Base-by-base conservation (phyloP, 1,140 invertebrate genomes). In the Drosophila santomea region DNA sequence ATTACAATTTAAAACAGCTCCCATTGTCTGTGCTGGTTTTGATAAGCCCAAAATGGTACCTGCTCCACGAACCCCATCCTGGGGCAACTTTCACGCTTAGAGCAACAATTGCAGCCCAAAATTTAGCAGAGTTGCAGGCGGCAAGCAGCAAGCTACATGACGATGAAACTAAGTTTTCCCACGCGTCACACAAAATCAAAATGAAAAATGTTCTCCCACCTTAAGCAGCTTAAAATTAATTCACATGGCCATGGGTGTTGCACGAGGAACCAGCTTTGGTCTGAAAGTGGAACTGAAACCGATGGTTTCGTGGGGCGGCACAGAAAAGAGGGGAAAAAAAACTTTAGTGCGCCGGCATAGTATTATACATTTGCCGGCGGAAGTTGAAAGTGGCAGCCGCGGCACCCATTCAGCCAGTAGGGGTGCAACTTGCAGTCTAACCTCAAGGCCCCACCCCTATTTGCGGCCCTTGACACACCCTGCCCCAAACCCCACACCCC, bases 181-280 rank as follows among this genome's bases (percentile, higher is more conserved):
- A 58, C 64, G 68, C 64, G 48, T 47, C 51, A 35, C 39, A 66
- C 61, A 84, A 78, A 86, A 78, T 72, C 52, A 74, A 68, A 85
- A 75, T 78, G 48, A 78, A 86, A 85, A 85, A 86, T 86, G 74
- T 74, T 60, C 80, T 81, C 50, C 43, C 66, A 55, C 66, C 79
- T 82, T 86, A 88, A 88, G 83, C 84, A 74, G 83, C 83, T 86
- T 86, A 89, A 86, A 86, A 89, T 83, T 88, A 88, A 89, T 89
- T 88, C 74, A 73, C 76, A 79, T 83, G 63, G 51, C 56, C 32
- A 35, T 35, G 50, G 44, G 45, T 41, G 58, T 48, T 45, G 47
- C 48, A 32, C 45, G 32, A 25, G 51, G 28, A 36, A 51, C 43
- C 25, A 20, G 54, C 36, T 58, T 44, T 36, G 45, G 35, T 38